A percentile compares a stretch with the other conserved stretches of the same genome.
Evolutionary conservation across 2,113 vertebrate genomes (phyloP).

Genomic region (Gambusia holbrooki): DNA sequence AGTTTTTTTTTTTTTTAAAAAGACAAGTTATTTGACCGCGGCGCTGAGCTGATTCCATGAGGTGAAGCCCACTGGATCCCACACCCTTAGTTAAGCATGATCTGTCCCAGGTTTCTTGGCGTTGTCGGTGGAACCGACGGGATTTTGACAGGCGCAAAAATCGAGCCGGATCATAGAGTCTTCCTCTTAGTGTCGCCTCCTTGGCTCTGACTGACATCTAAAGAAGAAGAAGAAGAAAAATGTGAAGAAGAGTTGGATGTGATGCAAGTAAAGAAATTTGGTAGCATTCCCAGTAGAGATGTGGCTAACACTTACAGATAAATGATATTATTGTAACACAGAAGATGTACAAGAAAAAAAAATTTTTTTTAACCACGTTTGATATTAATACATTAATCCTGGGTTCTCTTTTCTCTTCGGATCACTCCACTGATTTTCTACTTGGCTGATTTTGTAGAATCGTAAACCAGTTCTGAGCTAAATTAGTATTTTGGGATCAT

Average conservation of each 20-base stretch:
- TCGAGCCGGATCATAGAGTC: conserved; percentile 70
- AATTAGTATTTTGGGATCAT: too few species aligned
- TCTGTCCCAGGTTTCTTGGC: conserved; percentile 17
- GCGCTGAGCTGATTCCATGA: conserved; percentile 30
- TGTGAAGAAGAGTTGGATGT: not conserved
- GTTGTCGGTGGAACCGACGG: not conserved
- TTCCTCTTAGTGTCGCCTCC: conserved; percentile 81
- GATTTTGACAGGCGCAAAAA: not conserved
- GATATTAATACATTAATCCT: too few species aligned
- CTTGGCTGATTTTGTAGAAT: too few species aligned
- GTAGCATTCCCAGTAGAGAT: not conserved
- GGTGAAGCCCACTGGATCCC: conserved; percentile 29
- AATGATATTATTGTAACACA: too few species aligned
- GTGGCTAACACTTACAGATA: too few species aligned
- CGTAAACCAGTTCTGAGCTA: too few species aligned
- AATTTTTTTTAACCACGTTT: not conserved
- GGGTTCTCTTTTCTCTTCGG: too few species aligned
- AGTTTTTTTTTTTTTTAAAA: not conserved
- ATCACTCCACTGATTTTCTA: too few species aligned
- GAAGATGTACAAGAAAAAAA: too few species aligned
- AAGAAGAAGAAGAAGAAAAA: conserved; percentile 10
- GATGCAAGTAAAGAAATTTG: not conserved
- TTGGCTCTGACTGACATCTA: conserved; percentile 81
- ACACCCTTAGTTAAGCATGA: conserved; percentile 13
- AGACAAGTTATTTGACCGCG: conserved; percentile 39